These are phyloP conservation scores for Pluvianellus socialis DNA, from an alignment of 2,113 vertebrate genomes.

Conservation along the genomic window DNA sequence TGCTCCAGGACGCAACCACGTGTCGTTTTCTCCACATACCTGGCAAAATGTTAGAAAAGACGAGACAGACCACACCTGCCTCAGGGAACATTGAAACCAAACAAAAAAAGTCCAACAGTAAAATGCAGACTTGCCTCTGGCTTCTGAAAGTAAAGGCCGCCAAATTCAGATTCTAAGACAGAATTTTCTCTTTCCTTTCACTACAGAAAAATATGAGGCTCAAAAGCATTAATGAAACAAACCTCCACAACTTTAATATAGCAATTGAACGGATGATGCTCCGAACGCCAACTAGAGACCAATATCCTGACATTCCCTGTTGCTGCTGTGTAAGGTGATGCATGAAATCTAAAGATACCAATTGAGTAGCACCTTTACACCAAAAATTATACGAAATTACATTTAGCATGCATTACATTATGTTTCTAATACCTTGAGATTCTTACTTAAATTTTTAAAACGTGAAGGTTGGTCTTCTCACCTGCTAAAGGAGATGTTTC, in stretches of 20 bases:
- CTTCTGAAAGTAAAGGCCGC: neutral
- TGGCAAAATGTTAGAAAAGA: neutral
- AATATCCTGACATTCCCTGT: neutral
- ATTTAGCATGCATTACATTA: neutral
- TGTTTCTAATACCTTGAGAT: neutral
- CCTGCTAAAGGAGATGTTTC: neutral
- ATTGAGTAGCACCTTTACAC: neutral
- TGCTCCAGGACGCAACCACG: neutral
- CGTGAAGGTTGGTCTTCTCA: neutral
- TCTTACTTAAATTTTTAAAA: neutral
- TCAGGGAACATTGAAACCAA: neutral
- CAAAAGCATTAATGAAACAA: neutral
- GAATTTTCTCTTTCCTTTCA: neutral
- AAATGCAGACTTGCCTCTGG: neutral
- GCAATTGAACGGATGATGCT: neutral
- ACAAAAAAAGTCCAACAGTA: neutral
- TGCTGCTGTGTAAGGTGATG: neutral
- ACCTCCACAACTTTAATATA: neutral
- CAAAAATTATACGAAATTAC: neutral
- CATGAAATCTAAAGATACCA: neutral
- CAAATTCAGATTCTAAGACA: neutral
- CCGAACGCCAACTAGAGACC: neutral
- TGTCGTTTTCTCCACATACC: neutral
- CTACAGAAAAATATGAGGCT: neutral
- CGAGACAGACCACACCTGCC: neutral